Evolutionary conservation across 2,113 vertebrate species (phyloP).

Genomic region (Apeltes quadracus): DNA sequence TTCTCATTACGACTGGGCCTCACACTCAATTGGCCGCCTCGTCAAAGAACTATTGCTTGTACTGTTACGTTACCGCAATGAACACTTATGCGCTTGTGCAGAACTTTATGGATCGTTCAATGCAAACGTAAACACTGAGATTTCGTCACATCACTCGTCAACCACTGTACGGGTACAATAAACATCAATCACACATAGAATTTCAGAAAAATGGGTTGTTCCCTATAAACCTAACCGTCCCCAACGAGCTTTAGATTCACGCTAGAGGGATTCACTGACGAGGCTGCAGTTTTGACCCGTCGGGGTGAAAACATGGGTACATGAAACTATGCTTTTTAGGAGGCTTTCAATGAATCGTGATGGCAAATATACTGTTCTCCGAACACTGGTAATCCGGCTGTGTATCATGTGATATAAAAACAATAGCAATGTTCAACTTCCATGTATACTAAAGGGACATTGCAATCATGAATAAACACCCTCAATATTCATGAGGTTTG

Average conservation of each 20-base stretch:
- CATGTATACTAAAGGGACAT: neutral
- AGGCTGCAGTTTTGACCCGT: no score
- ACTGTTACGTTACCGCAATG: neutral
- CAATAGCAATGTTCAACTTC: neutral
- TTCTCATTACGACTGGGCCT: slow-evolving; percentile 3
- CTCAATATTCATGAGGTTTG: neutral
- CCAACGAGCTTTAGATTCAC: neutral
- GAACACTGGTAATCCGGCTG: neutral
- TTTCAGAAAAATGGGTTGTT: neutral
- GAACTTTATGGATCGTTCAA: neutral
- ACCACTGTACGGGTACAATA: neutral
- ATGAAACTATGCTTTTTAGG: no score
- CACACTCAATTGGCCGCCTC: slow-evolving; percentile 14
- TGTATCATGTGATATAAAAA: no score
- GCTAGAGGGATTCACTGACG: neutral
- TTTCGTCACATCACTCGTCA: neutral
- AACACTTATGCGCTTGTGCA: neutral
- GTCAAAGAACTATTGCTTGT: slow-evolving; percentile 3
- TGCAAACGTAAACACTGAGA: neutral
- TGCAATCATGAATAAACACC: neutral
- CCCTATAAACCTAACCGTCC: neutral
- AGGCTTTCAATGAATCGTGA: neutral
- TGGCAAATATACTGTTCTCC: neutral
- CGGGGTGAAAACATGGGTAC: no score
- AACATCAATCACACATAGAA: neutral